Evolutionary conservation across 2,888 invertebrate genomes (phyloP).

Genomic region (Mycalesis mineus): DNA sequence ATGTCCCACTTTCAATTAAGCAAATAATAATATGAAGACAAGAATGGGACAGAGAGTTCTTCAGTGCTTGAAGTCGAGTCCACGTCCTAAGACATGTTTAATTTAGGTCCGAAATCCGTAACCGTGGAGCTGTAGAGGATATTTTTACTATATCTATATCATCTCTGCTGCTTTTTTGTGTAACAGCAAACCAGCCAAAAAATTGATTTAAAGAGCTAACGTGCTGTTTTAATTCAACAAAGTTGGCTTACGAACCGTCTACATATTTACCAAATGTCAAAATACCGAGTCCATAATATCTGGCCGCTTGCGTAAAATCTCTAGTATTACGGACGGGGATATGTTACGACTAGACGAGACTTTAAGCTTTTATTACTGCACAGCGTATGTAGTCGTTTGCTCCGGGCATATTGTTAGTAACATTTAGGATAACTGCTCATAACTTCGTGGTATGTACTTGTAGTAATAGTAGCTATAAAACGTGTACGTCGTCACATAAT

Average conservation of each 20-base stretch:
- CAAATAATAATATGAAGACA: too few relatives aligned
- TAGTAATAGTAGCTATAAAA: not conserved
- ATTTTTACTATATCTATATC: too few relatives aligned
- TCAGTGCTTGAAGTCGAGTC: too few relatives aligned
- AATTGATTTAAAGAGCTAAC: not conserved
- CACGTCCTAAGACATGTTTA: too few relatives aligned
- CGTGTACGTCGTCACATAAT: too few relatives aligned
- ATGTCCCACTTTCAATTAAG: too few relatives aligned
- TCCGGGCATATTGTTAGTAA: constrained; percentile 13
- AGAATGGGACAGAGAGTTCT: too few relatives aligned
- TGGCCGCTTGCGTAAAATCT: constrained; percentile 27
- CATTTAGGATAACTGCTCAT: constrained; percentile 18
- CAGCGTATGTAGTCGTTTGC: constrained; percentile 17
- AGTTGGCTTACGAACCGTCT: not conserved
- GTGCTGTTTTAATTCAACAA: not conserved
- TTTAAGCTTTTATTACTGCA: constrained; percentile 19
- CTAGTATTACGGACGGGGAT: constrained; percentile 25
- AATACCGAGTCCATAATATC: constrained; percentile 20
- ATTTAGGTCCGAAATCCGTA: too few relatives aligned
- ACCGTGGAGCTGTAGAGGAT: too few relatives aligned
- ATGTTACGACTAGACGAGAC: constrained; percentile 16
- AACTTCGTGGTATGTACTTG: not conserved
- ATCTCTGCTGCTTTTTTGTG: too few relatives aligned
- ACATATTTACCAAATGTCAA: not conserved
- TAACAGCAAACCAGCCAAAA: too few relatives aligned